Evolutionary conservation across 2,888 invertebrate genomes (phyloP), one percentile per base, ranked within the genome.

Genomic region (Aquatica leii): DNA sequence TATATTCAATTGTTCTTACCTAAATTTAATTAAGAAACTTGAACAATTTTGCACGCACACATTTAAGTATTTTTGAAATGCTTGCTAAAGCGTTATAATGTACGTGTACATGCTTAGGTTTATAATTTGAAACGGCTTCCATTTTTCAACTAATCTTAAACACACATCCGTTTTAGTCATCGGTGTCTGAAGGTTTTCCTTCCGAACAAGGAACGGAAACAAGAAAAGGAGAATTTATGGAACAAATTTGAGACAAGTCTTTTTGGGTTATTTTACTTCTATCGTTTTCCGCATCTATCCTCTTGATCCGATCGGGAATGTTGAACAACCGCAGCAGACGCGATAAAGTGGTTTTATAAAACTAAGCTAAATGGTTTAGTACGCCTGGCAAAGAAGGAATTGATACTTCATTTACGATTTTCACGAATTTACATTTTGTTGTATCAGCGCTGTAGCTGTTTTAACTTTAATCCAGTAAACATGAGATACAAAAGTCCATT

Each of bases 281-380:
- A 66, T 61, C 62, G 59, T 34, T 54, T 60, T 62, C 56, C 63
- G 46, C 62, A 62, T 67, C 67, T 65, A 55, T 55, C 62, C 64
- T 35, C 59, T 51, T 64, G 59, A 65, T 56, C 56, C 64, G 57
- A 64, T 61, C 58, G 49, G 55, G 48, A 24, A 53, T 59, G 52
- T 62, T 59, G 63, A 60, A 60, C 59, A 60, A 63, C 57, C 53
- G 56, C 56, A 48, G 62, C 55, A 60, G 48, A 24, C 64, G 57
- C 67, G 53, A 65, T 62, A 67, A 67, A 67, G 55, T 62, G 62
- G 55, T 67, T 67, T 67, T 67, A 67, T 59, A 65, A 59, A 65
- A 67, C 53, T 65, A 61, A 67, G 54, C 58, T 55, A 59, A 46
- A 48, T 56, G 53, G 67, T 62, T 62, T 52, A 41, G 43, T 55